These are phyloP conservation scores for Tryphoninae sp. DNA, from an alignment of 2,888 invertebrate species.

Conservation along the genomic window DNA sequence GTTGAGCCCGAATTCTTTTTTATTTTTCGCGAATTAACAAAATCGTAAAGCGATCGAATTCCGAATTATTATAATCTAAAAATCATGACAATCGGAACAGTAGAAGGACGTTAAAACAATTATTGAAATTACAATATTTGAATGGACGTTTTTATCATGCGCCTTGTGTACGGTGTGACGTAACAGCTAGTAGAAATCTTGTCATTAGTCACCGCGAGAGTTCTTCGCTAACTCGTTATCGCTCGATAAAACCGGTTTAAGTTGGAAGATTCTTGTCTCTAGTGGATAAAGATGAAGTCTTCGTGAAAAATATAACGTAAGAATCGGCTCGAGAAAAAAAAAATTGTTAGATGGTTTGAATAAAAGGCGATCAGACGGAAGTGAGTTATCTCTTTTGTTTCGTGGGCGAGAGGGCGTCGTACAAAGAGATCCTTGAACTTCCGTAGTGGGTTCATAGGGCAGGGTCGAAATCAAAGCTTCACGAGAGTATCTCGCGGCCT, in stretches of 20 bases:
- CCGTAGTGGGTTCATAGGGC: conserved; percentile 48
- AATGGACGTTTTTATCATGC: no score
- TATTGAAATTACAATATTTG: neutral
- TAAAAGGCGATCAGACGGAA: neutral
- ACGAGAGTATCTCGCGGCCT: conserved; percentile 53
- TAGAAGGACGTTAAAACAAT: neutral
- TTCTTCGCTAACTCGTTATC: no score
- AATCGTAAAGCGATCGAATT: no score
- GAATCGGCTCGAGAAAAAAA: no score
- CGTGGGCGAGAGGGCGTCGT: conserved; percentile 12
- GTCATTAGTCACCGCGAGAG: no score
- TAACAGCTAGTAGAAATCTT: no score
- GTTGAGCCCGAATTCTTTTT: conserved; percentile 59
- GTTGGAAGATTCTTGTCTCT: no score
- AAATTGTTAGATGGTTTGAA: neutral
- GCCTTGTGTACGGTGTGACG: no score
- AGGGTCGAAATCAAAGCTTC: conserved; percentile 54
- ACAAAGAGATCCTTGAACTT: conserved; percentile 60
- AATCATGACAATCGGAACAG: neutral
- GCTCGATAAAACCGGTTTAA: no score
- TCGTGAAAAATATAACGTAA: no score
- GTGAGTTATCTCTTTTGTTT: conserved; percentile 21
- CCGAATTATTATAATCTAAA: neutral
- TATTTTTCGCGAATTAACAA: neutral
- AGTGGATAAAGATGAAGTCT: no score